Conservation (phyloP, 2,113 vertebrate species). For the Cardinalis cardinalis region DNA sequence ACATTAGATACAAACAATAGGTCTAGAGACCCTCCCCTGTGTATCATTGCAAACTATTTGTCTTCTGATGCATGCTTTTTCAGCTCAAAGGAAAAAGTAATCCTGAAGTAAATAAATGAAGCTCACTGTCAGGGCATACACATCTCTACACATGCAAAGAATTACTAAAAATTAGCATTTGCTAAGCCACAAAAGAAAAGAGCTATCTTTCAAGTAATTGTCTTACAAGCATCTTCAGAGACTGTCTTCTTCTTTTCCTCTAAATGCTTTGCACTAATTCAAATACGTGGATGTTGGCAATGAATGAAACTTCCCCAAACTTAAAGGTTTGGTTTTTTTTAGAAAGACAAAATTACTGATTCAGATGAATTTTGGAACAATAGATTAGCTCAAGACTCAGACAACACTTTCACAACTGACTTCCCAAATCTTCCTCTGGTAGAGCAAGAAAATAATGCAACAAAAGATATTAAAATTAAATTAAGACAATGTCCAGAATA, state of each 20-base stretch:
- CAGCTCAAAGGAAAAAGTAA: background rate
- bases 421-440: background rate
- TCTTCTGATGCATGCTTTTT: background rate
- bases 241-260: background rate
- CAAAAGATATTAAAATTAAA: background rate
- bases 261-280: background rate
- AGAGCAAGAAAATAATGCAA: background rate
- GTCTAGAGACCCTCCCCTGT: background rate
- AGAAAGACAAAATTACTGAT: background rate
- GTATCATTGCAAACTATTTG: background rate
- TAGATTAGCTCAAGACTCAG: background rate
- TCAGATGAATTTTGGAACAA: background rate
- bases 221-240: background rate
- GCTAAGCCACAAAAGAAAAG: background rate
- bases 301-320: background rate
- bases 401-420: background rate
- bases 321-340: background rate
- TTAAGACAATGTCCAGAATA: background rate
- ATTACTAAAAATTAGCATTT: background rate
- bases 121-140: background rate
- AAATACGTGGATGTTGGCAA: background rate
- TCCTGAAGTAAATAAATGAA: background rate
- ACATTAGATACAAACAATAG: background rate
- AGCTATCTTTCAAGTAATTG: fast-evolving
- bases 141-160: background rate